These are phyloP conservation scores for Glaucidium brasilianum DNA, from an alignment of 2,113 vertebrate genomes.

Conservation along the genomic window DNA sequence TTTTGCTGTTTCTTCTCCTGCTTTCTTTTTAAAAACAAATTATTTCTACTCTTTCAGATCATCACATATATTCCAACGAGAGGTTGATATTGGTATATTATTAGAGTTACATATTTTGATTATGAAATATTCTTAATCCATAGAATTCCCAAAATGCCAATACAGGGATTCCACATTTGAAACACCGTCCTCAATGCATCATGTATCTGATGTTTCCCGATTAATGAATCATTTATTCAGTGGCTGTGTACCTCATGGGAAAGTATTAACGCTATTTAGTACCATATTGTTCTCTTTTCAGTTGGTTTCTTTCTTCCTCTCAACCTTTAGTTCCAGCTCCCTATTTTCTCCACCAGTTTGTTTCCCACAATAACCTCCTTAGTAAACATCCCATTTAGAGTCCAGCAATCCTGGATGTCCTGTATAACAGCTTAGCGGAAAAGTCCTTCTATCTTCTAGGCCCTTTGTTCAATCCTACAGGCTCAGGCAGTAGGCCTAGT, in stretches of 20 bases:
- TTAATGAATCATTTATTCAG: neutral
- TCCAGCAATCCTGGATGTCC: neutral
- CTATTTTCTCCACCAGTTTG: neutral
- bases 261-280: neutral
- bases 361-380: neutral
- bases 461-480: neutral
- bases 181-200: neutral
- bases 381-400: neutral
- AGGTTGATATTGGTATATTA: neutral
- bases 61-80: neutral
- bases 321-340: neutral
- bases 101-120: neutral
- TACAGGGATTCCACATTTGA: neutral
- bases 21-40: neutral
- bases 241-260: neutral
- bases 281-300: neutral
- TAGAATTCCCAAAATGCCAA: neutral
- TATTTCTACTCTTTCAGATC: neutral
- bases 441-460: neutral
- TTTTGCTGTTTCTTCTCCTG: neutral
- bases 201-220: neutral
- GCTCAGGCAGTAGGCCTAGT: neutral
- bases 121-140: neutral
- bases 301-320: neutral
- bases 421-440: neutral